Evolutionary conservation across 1,140 invertebrate genomes (phyloP).

Genomic region (Globodera ellingtonae): DNA sequence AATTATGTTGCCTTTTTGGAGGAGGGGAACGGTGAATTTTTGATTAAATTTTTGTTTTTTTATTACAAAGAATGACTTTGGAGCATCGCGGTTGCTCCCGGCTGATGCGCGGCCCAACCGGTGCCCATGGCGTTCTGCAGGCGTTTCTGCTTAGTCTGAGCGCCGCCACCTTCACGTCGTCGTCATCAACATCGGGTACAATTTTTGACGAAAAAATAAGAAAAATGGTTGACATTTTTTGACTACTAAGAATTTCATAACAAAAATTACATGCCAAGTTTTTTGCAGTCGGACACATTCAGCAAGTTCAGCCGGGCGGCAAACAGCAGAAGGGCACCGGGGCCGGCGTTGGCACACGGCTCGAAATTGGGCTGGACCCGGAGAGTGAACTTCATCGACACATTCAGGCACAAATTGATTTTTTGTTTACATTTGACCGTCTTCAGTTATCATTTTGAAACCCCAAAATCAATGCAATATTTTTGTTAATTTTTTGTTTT

Average conservation of each 20-base stretch:
- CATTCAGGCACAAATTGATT: constrained; percentile 24
- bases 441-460: no score
- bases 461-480: no score
- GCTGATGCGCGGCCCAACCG: constrained; percentile 39
- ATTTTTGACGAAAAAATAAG: constrained; percentile 46
- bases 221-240: no score
- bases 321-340: neutral
- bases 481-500: neutral
- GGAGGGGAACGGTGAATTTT: no score
- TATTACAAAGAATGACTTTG: constrained; percentile 36
- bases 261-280: neutral
- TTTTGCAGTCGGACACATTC: neutral
- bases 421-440: no score
- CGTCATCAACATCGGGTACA: neutral
- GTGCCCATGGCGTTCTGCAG: constrained; percentile 54
- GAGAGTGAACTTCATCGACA: constrained; percentile 57
- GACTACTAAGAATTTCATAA: no score
- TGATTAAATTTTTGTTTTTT: no score
- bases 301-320: neutral
- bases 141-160: constrained; percentile 56
- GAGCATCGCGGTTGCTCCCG: constrained; percentile 57
- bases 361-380: constrained; percentile 46
- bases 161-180: constrained; percentile 53
- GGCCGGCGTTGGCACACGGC: neutral
- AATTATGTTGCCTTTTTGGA: no score